Base-by-base conservation (phyloP, 2,888 invertebrate genomes). In the Dasypogon diadema region DNA sequence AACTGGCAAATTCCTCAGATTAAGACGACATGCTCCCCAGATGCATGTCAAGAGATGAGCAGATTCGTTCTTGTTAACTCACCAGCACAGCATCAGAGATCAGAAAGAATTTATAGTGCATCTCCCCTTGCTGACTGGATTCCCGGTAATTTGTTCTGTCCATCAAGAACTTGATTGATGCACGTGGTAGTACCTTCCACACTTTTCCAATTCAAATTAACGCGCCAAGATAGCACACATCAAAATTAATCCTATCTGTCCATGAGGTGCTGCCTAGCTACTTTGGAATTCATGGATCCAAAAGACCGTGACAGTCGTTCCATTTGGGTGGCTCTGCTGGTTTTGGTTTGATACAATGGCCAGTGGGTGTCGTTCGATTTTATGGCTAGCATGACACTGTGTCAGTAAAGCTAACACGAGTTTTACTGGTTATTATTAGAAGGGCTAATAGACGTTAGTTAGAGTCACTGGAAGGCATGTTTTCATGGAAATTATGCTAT, bases 281-380 rank as follows among this genome's bases (percentile, higher is more conserved):
- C n/a, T 16, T 3, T 51, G 51, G 51, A 51, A 51, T 51, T 51
- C 18, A 51, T 51, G 51, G 51, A 51, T 16, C 18, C 51, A 18
- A 51, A 51, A 16, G 51, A 51, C 51, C 51, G 51, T 51, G 51
- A 51, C 21, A 51, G 21, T 51, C 51, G 51, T 51, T 51, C 51
- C 51, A 16, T 16, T 51, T 51, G 51, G 22, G 51, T 51, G 2
- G 18, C 16, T 51, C 48, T 16, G 48, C 34, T 30, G 34, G 34
- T 6, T 42, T 12, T 12, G n/a, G 42, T 12, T 42, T 12, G 2
- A 12, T 12, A 42, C 42, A 42, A 42, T 21, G 51, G 51, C 51
- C 16, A 21, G 51, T 51, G 51, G 51, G 51, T 51, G 51, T 16
- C 51, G 51, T 21, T 8, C 51, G 18, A 18, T 51, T 51, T 51